These are phyloP conservation scores for Philotrypesis tridentata DNA, from an alignment of 1,140 invertebrate species.

Conservation along the genomic window DNA sequence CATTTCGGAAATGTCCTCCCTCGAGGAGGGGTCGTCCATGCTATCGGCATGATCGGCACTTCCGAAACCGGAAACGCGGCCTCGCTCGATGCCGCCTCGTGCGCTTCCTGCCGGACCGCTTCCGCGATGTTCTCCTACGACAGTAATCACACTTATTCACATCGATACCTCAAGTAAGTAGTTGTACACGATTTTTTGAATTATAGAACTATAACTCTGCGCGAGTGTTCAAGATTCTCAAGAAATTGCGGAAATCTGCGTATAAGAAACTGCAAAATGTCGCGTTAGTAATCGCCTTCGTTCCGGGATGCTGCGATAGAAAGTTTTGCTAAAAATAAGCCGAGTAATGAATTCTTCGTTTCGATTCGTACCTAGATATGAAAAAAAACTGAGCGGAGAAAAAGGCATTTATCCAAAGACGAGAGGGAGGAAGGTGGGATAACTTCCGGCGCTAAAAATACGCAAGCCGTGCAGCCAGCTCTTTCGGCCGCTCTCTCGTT, in stretches of 20 bases:
- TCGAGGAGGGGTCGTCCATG: slow-evolving; percentile 70
- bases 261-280: no score
- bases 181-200: no score
- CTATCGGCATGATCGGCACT: slow-evolving; percentile 67
- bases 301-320: no score
- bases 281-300: no score
- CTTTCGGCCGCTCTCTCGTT: no score
- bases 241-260: not conserved
- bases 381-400: not conserved
- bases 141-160: slow-evolving; percentile 9
- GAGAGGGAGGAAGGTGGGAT: not conserved
- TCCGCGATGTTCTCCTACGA: slow-evolving; percentile 66
- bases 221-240: slow-evolving; percentile 8
- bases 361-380: no score
- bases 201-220: no score
- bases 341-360: no score
- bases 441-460: slow-evolving; percentile 34
- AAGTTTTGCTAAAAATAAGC: no score
- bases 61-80: slow-evolving; percentile 67
- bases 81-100: slow-evolving; percentile 64
- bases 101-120: slow-evolving; percentile 55
- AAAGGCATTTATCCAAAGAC: not conserved
- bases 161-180: no score
- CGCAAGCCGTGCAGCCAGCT: not conserved
- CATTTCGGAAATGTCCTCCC: slow-evolving; percentile 73